Percentiles rank a stretch among this genome's conserved stretches.
Evolutionary conservation across 1,140 invertebrate genomes (phyloP).

Genomic region (Cecropterus lyciades): DNA sequence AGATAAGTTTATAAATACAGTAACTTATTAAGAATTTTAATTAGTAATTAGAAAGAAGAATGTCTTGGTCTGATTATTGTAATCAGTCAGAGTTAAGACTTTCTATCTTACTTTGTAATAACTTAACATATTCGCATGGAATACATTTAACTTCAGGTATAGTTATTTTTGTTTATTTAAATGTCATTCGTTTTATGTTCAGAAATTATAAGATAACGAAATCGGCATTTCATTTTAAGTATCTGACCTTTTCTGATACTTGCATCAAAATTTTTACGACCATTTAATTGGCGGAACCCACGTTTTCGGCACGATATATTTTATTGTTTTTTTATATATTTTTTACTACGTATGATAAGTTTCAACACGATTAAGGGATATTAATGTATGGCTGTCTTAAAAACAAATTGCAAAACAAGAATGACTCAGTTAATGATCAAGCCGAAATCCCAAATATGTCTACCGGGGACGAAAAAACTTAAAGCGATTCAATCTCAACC

Average conservation of each 20-base stretch:
- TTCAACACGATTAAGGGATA: slow-evolving; percentile 19
- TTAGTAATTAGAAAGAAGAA: slow-evolving; percentile 3
- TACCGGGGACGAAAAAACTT: slow-evolving; percentile 39
- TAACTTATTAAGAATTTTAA: background rate
- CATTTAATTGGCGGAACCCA: slow-evolving; percentile 34
- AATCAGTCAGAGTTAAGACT: background rate
- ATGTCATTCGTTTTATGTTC: slow-evolving; percentile 25
- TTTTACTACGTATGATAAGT: slow-evolving; percentile 21
- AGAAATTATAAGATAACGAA: slow-evolving; percentile 28
- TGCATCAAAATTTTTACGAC: slow-evolving; percentile 34
- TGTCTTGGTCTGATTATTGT: slow-evolving; percentile 1
- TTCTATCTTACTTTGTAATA: slow-evolving; percentile 12
- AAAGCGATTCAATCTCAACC: slow-evolving; percentile 46
- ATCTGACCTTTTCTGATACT: slow-evolving; percentile 36
- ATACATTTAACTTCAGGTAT: background rate
- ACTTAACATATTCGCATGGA: slow-evolving; percentile 3
- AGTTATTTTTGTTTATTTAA: slow-evolving; percentile 22
- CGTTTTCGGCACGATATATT: slow-evolving; percentile 35
- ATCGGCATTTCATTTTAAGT: slow-evolving; percentile 30
- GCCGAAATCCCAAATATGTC: slow-evolving; percentile 53
- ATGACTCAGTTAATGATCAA: slow-evolving; percentile 53
- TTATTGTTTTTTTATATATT: slow-evolving; percentile 24
- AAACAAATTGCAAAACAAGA: slow-evolving; percentile 38
- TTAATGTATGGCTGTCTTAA: slow-evolving; percentile 25
- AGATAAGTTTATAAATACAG: background rate